Evolutionary conservation across 2,888 invertebrate genomes (phyloP).

Genomic region (Synanthedon vespiformis): DNA sequence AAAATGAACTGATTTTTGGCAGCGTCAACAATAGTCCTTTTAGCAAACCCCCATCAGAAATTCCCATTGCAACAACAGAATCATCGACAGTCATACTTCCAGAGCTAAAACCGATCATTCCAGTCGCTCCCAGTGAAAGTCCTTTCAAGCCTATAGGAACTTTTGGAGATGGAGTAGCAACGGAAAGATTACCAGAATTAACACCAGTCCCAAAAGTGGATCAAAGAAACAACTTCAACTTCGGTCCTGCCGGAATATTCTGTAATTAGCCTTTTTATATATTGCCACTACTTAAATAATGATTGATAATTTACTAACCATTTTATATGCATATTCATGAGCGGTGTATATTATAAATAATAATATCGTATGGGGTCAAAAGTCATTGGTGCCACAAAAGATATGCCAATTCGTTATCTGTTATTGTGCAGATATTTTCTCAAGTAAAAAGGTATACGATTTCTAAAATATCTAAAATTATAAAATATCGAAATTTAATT

Average conservation of each 20-base stretch:
- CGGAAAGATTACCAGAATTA: background rate
- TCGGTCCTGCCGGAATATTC: constrained; percentile 20
- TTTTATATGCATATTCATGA: too few relatives aligned
- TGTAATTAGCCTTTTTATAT: constrained; percentile 16
- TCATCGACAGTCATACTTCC: background rate
- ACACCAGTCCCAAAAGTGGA: background rate
- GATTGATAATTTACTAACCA: too few relatives aligned
- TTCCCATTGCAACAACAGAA: background rate
- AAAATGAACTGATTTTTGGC: background rate
- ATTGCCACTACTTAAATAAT: background rate
- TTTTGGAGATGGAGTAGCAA: background rate
- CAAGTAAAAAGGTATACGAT: too few relatives aligned
- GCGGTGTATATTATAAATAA: too few relatives aligned
- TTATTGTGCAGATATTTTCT: too few relatives aligned
- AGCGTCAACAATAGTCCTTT: background rate
- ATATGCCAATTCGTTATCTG: too few relatives aligned
- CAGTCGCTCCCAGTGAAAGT: too few relatives aligned
- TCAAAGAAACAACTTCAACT: constrained; percentile 21
- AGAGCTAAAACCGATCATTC: background rate
- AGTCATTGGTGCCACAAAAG: too few relatives aligned
- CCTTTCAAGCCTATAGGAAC: background rate
- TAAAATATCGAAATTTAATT: too few relatives aligned
- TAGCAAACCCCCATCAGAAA: background rate
- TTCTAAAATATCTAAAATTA: too few relatives aligned
- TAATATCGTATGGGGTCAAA: too few relatives aligned